Base-by-base conservation (phyloP, 2,113 vertebrate genomes). In the Callipepla californica region DNA sequence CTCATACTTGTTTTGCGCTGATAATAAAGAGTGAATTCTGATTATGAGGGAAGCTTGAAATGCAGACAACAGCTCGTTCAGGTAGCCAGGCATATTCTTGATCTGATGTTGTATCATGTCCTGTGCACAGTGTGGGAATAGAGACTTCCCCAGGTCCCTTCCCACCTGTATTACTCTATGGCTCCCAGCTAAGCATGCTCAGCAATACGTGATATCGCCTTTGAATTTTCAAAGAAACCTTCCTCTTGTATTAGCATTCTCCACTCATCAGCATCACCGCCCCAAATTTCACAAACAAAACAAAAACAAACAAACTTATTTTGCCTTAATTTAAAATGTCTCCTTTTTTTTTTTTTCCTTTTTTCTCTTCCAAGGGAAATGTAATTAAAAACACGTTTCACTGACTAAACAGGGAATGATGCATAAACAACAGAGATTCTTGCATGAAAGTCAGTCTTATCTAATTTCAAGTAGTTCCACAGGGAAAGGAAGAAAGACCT, bases 371-470 rank as follows among this genome's bases (percentile, higher is more conserved):
- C 91, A 77, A 48, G 28, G 42, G 47, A 75, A 80, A 85, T 36
- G 11, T 89, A 94, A 92, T 91, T 65, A 75, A 94, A 86, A 66
- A 4, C 87, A 86, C 1, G 66, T 61, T 85, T 89, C 67, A 17
- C 74, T 85, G 91, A 85, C 61, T 38, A 80, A 68, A 17, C 65
- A 45, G 78, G 61, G 61, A 15, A 22, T 48, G 36, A 42, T 80
- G 77, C 59, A 67, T 89, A 96, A 94, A 95, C 91, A 95, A 74
- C 18, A 50, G 55, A 91, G 90, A 93, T 90, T 94, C 82, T 87
- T 94, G 76, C 61, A 73, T 88, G 87, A 90, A 91, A 93, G 87
- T 75, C 82, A 72, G 28, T 81, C 90, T 38, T 53, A n/a, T 38
- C 68, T 53, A 65, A 85, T 53, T 88, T 95, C 93, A 85, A 93